A percentile compares a stretch with the other conserved stretches of the same genome.
These are phyloP conservation scores for Wasmannia auropunctata DNA, from an alignment of 1,140 invertebrate genomes.

Conservation along the genomic window DNA sequence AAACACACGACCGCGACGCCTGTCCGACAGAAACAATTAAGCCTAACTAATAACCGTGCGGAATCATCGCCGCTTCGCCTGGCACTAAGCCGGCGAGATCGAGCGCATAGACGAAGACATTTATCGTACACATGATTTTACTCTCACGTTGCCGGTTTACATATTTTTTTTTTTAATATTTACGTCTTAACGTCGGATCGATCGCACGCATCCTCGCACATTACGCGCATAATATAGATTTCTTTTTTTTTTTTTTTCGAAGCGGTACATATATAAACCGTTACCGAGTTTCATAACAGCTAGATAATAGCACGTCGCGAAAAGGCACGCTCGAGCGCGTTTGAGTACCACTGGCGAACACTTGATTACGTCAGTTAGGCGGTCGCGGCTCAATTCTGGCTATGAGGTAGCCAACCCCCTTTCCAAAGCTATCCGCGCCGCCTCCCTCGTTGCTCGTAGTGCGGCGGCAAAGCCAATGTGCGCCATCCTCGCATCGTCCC, in stretches of 20 bases:
- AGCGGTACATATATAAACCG: not conserved
- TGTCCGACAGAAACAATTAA: conserved; percentile 80
- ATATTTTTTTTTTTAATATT: not conserved
- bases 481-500: conserved; percentile 28
- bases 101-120: not conserved
- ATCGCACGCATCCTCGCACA: not conserved
- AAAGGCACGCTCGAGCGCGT: conserved; percentile 40
- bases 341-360: conserved; percentile 72
- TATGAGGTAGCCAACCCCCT: conserved; percentile 72
- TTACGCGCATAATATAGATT: not conserved
- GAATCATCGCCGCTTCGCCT: not conserved
- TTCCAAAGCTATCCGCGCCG: conserved; percentile 61
- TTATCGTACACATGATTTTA: not conserved
- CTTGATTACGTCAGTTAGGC: conserved; percentile 84
- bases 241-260: conserved; percentile 26
- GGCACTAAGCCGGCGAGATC: conserved; percentile 24
- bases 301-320: conserved; percentile 16
- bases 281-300: not conserved
- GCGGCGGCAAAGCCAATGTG: conserved; percentile 75
- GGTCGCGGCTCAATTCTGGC: conserved; percentile 79
- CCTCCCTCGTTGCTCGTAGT: conserved; percentile 61
- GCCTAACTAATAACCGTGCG: conserved; percentile 82
- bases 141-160: not conserved
- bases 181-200: not conserved
- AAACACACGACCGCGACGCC: conserved; percentile 78